Percentiles rank a stretch among this genome's conserved stretches.
These are phyloP conservation scores for Leucoraja ocellata DNA, from an alignment of 2,797 vertebrate genomes.

Conservation along the genomic window DNA sequence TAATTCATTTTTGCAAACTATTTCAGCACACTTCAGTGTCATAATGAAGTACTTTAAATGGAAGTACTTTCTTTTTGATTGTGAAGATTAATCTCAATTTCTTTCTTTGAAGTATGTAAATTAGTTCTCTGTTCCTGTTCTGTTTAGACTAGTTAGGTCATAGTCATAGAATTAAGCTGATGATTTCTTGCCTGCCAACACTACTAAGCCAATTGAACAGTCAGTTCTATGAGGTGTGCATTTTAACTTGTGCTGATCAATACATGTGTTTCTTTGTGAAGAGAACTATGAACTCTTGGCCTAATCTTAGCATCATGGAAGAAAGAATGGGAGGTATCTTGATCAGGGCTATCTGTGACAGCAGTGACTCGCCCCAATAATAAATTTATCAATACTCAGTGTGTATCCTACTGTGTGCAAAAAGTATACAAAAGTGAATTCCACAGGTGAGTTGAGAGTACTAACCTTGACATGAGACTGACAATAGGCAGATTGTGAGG, in stretches of 20 bases:
- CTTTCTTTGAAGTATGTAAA: background rate
- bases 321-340: too few species aligned
- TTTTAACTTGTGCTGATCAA: background rate
- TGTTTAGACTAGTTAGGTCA: background rate
- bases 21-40: too few species aligned
- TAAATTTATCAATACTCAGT: too few species aligned
- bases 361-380: too few species aligned
- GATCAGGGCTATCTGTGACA: too few species aligned
- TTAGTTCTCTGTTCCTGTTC: background rate
- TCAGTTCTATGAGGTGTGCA: background rate
- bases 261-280: background rate
- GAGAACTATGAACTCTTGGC: background rate
- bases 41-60: background rate
- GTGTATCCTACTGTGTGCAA: too few species aligned
- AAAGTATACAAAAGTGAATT: too few species aligned
- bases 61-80: background rate
- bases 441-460: too few species aligned
- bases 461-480: too few species aligned
- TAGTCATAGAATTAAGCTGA: background rate
- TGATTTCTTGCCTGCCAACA: background rate
- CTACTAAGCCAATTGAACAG: background rate
- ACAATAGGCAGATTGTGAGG: too few species aligned
- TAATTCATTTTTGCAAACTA: background rate
- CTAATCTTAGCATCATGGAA: background rate
- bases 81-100: conserved; percentile 1